Base-by-base conservation (phyloP, 2,113 vertebrate species). In the Mustela nigripes region DNA sequence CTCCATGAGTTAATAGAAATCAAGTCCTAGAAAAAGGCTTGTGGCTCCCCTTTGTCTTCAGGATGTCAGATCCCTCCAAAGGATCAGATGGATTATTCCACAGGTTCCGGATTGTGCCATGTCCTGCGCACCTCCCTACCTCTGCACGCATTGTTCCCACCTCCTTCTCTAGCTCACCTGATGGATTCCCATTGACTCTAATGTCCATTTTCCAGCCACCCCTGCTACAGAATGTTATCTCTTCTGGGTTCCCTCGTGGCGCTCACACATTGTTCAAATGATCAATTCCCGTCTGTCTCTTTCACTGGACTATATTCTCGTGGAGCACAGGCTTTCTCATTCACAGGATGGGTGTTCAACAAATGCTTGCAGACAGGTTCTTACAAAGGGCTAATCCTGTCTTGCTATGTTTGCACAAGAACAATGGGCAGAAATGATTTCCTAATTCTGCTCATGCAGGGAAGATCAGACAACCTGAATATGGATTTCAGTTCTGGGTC, bases 131-230 rank as follows among this genome's bases (percentile, higher is more conserved):
- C 62, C 24, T 78, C 83, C 31, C 2, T 1, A 62, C 2, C 19
- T 65, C 83, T 16, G 28, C 16, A 5, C 0, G 0, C 21, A 2
- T 16, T n/a, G 36, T 62, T 39, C 56, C 60, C 42, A 33, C 4
- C 12, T 62, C 39, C 39, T 58, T 58, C 58, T 79, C 19, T 12
- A 50, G 58, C n/a, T 79, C 8, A 1, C 45, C n/a, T 53, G n/a
- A 76, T 26, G 31, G 31, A 16, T 36, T 79, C 63, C 80, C 53
- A 7, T 10, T 31, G n/a, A 42, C n/a, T 53, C 28, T 26, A 48
- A 42, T 18, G 21, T 21, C 36, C 33, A 33, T 48, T 28, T 78
- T 33, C 82, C 15, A 19, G 21, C 26, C 2, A 11, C 63, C 63
- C 18, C 15, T 28, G 39, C 45, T 36, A 1, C 5, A 4, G 81